Base-by-base conservation (phyloP, 2,113 vertebrate species). In the Callionymus lyra region DNA sequence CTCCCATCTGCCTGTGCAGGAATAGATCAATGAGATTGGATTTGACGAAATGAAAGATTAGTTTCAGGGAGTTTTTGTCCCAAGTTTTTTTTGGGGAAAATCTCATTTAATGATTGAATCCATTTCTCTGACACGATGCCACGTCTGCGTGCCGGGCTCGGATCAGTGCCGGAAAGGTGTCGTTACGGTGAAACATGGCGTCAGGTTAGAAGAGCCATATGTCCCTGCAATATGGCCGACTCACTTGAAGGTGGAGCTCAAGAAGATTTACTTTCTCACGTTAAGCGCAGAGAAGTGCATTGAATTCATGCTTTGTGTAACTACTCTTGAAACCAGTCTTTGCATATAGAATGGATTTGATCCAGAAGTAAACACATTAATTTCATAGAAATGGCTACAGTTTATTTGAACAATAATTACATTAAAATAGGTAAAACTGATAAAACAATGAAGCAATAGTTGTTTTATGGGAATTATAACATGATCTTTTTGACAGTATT, bases 31-130 rank as follows among this genome's bases (percentile, higher is more conserved):
- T 50, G 40, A 70, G 65, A 77, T 72, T 63, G 57, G 41, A 63
- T 74, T 60, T 73, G 75, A 70, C 75, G 56, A 79, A 82, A 75
- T 71, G 51, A 72, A 74, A 68, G 68, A 77, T 80, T 81, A 70
- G 60, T 70, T 69, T 56, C 68, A 49, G 40, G 56, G 21, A 5
- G 4, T 27, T 64, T 51, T 65, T 74, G 72, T 64, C 44, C 70
- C 67, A 50, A 59, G 64, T 47, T 45, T 48, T 44, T 49, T 14
- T n/a, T n/a, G n/a, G n/a, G n/a, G n/a, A n/a, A 14, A 40, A 55
- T 46, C 34, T 63, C 55, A 67, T 72, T 81, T 68, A 79, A 72
- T 67, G 57, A 72, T 65, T 65, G 71, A 77, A 80, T 82, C 61
- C 56, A 67, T 76, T 72, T 79, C 70, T 74, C 70, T 74, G 65